Conservation (phyloP, 2,113 vertebrate genomes). For the Danionella cerebrum region DNA sequence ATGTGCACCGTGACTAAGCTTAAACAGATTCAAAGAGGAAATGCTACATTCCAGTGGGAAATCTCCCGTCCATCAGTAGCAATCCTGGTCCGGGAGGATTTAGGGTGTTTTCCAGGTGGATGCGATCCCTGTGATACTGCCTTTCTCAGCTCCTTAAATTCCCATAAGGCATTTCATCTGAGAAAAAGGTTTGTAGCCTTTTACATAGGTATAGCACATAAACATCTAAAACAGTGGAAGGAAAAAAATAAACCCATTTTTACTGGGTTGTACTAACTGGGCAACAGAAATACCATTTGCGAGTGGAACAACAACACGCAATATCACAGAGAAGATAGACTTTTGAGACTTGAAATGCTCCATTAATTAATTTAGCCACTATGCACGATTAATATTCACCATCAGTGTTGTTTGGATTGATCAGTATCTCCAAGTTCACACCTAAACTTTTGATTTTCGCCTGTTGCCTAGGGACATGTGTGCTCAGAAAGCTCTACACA, state of each 20-base stretch:
- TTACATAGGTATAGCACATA: not conserved
- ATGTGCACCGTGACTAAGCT: not conserved
- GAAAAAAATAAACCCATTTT: too few species aligned
- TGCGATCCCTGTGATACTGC: slow-evolving; percentile 1
- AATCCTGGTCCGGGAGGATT: not conserved
- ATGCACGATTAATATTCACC: not conserved
- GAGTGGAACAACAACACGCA: too few species aligned
- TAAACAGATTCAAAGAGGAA: slow-evolving; percentile 11
- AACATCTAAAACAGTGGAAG: not conserved
- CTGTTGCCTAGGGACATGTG: not conserved
- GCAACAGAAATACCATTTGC: too few species aligned
- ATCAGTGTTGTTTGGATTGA: not conserved
- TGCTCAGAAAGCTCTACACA: not conserved
- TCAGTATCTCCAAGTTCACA: not conserved
- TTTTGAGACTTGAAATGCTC: too few species aligned
- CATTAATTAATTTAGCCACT: too few species aligned
- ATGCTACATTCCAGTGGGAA: slow-evolving; percentile 8
- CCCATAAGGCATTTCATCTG: not conserved
- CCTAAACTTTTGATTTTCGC: not conserved
- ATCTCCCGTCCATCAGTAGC: not conserved
- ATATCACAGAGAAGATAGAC: too few species aligned
- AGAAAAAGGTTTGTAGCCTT: not conserved
- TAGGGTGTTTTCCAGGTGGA: not conserved
- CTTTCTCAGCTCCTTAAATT: not conserved
- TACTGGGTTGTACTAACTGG: too few species aligned